A percentile compares a stretch with the other conserved stretches of the same genome.
These are phyloP conservation scores for Schizaphis graminum DNA, from an alignment of 2,888 invertebrate species.

Conservation along the genomic window DNA sequence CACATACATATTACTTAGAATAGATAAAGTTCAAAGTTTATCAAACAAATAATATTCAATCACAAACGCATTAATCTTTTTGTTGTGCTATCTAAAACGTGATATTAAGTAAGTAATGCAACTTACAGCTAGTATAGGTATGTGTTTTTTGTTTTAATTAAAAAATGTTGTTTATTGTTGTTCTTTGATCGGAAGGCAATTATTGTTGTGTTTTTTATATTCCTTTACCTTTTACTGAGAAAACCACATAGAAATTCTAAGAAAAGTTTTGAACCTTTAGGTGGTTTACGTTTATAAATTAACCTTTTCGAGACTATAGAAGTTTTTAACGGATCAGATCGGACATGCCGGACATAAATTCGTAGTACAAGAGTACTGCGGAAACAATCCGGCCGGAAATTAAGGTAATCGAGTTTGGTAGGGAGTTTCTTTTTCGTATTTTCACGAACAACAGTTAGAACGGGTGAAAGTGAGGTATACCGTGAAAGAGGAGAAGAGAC, in stretches of 20 bases:
- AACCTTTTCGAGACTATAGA: constrained; percentile 40
- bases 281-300: constrained; percentile 55
- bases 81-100: not conserved
- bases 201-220: not conserved
- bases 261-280: constrained; percentile 50
- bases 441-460: constrained; percentile 45
- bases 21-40: not conserved
- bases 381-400: constrained; percentile 64
- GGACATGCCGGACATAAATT: constrained; percentile 63
- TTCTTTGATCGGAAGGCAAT: constrained; percentile 12
- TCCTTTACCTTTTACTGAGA: not conserved
- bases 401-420: constrained; percentile 64
- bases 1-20: no score
- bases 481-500: not conserved
- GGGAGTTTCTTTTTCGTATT: constrained; percentile 49
- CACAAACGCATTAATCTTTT: not conserved
- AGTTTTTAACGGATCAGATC: constrained; percentile 64
- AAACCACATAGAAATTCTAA: constrained; percentile 29
- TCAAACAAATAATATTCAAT: not conserved
- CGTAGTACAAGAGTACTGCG: constrained; percentile 52
- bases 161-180: not conserved
- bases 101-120: not conserved
- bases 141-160: not conserved
- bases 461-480: not conserved
- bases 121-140: not conserved